A percentile compares a stretch with the other conserved stretches of the same genome.
Conservation (phyloP, 1,140 invertebrate species). For the Aleiodes sp. region DNA sequence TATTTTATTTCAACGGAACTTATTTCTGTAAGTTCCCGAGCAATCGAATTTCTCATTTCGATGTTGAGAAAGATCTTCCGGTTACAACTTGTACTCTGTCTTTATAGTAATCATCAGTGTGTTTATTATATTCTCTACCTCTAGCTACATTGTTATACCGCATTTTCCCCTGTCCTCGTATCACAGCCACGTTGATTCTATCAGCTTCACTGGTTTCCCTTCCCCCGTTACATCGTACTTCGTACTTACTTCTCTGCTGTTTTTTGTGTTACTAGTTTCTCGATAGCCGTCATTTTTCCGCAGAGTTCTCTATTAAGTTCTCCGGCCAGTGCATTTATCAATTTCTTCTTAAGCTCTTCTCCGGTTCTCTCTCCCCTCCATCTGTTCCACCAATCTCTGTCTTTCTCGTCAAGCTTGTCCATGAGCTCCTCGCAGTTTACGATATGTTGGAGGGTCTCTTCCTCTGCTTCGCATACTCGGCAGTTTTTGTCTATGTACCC, state of each 20-base stretch:
- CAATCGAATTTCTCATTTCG: background rate
- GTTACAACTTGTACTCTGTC: constrained; percentile 16
- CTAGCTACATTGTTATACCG: too few species aligned
- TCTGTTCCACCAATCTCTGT: background rate
- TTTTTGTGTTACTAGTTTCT: too few species aligned
- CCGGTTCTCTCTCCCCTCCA: background rate
- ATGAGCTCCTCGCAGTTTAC: background rate
- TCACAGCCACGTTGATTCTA: too few species aligned
- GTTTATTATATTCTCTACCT: too few species aligned
- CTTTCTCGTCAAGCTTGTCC: background rate
- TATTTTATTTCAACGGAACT: too few species aligned
- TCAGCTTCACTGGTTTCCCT: too few species aligned
- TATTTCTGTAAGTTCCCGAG: too few species aligned
- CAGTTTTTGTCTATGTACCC: background rate
- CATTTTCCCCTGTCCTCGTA: too few species aligned
- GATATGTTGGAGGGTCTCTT: background rate
- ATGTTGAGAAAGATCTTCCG: too few species aligned
- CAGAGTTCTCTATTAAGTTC: background rate
- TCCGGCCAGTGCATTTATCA: background rate
- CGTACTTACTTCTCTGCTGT: too few species aligned
- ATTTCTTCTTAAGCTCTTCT: background rate
- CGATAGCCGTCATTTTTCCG: background rate
- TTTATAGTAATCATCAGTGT: too few species aligned
- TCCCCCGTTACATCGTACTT: too few species aligned
- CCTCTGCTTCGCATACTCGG: background rate